phyloP scores from a whole-genome alignment of 1,140 invertebrate species.

The Orchestia grillus region DNA sequence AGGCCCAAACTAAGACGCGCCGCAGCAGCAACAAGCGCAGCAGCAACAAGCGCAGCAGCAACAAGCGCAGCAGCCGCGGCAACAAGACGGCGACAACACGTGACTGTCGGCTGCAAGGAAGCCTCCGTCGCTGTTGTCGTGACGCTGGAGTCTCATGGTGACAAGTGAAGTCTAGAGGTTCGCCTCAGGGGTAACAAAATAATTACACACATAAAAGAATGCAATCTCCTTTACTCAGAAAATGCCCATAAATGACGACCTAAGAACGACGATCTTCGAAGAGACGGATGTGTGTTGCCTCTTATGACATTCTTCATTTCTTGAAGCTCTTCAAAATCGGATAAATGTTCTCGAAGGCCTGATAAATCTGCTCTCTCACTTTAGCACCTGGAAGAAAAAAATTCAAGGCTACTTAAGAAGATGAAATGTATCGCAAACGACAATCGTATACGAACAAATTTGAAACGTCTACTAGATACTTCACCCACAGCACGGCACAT shows the following conservation, averaged over 20 bases:
- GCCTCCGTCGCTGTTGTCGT: not conserved
- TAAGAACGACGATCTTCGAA: not conserved
- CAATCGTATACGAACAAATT: not conserved
- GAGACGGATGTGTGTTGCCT: not conserved
- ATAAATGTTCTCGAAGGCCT: conserved; percentile 99
- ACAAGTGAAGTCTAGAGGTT: not conserved
- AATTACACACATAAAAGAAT: not conserved
- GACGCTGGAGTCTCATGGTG: not conserved
- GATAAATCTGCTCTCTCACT: conserved; percentile 97
- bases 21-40: no score
- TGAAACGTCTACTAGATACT: not conserved
- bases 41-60: no score
- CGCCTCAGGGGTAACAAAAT: not conserved
- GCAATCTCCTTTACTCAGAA: not conserved
- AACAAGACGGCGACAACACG: no score
- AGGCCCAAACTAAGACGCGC: no score
- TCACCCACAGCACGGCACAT: no score
- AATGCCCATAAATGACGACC: not conserved
- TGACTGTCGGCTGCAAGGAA: not conserved
- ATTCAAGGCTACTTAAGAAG: not conserved
- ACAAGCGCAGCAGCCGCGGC: no score
- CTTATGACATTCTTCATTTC: conserved; percentile 74
- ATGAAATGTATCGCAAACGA: not conserved
- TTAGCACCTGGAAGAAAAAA: conserved; percentile 85
- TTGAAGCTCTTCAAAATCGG: conserved; percentile 99